Percentiles rank a stretch among this genome's conserved stretches.
Conservation (phyloP, 2,113 vertebrate species). For the Camelus bactrianus region DNA sequence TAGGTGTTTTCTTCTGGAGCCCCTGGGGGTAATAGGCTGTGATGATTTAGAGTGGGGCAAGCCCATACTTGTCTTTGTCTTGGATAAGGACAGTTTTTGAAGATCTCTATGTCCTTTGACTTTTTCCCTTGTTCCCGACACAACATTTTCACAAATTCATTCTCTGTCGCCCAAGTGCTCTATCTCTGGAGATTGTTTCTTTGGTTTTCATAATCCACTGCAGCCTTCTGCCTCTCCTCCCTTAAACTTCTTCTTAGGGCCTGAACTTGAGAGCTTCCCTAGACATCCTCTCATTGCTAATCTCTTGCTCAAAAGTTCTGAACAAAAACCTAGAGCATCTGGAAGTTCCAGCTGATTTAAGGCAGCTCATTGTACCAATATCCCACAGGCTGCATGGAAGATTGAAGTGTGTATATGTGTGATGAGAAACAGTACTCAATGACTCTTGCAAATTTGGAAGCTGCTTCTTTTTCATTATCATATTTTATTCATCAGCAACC, state of each 20-base stretch:
- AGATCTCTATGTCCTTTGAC: not conserved
- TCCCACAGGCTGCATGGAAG: not conserved
- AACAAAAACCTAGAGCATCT: constrained; percentile 7
- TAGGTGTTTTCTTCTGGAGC: not conserved
- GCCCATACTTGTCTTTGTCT: not conserved
- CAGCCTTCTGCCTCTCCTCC: not conserved
- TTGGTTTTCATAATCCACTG: not conserved
- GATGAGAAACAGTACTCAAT: constrained; percentile 54
- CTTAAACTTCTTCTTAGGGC: not conserved
- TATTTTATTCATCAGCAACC: constrained; percentile 72
- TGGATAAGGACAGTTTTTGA: not conserved
- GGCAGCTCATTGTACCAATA: not conserved
- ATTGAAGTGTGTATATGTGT: not conserved
- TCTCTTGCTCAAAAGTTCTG: not conserved
- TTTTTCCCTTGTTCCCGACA: not conserved
- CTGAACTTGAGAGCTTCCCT: not conserved
- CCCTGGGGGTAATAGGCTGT: not conserved
- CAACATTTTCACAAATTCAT: not conserved
- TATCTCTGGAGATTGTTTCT: not conserved
- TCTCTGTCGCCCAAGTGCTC: not conserved
- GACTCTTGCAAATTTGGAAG: constrained; percentile 61
- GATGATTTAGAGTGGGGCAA: not conserved
- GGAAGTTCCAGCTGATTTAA: constrained; percentile 37
- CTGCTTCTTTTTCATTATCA: constrained; percentile 54
- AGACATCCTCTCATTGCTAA: not conserved